Evolutionary conservation across 2,113 vertebrate species (phyloP).

Genomic region (Paradisaea rubra): DNA sequence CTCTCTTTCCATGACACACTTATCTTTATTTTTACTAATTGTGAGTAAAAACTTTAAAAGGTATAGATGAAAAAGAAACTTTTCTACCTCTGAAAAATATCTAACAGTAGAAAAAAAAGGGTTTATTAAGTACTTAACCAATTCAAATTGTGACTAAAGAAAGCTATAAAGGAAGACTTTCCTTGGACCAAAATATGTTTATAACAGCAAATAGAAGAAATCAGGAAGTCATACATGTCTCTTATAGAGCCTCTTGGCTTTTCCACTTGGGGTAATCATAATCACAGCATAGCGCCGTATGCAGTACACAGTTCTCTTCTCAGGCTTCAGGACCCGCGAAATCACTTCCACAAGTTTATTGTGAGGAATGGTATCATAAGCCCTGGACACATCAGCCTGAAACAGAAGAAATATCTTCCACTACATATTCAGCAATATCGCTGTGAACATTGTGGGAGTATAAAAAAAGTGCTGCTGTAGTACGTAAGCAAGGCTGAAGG

Average conservation of each 20-base stretch:
- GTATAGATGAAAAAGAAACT: neutral
- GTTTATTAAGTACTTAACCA: neutral
- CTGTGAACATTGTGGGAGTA: neutral
- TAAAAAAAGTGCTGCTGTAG: neutral
- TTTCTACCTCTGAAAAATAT: neutral
- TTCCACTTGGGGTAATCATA: slow-evolving; percentile 69
- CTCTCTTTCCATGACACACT: neutral
- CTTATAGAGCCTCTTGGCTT: slow-evolving; percentile 69
- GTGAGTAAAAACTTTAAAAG: neutral
- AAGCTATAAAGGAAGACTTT: neutral
- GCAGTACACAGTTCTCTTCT: slow-evolving; percentile 69
- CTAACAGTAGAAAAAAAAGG: neutral
- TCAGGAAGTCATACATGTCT: slow-evolving; percentile 69
- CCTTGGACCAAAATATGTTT: neutral
- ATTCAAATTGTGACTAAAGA: neutral
- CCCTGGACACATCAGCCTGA: slow-evolving; percentile 86
- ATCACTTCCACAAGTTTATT: slow-evolving; percentile 83
- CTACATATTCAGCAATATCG: neutral
- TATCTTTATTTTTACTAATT: neutral
- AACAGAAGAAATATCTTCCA: neutral
- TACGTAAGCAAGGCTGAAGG: neutral
- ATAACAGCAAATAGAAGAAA: neutral
- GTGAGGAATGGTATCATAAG: slow-evolving; percentile 88
- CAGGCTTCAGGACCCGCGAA: slow-evolving; percentile 62
- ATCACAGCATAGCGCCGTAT: slow-evolving; percentile 80